Conservation (phyloP, 2,113 vertebrate genomes). For the Eurypyga helias region DNA sequence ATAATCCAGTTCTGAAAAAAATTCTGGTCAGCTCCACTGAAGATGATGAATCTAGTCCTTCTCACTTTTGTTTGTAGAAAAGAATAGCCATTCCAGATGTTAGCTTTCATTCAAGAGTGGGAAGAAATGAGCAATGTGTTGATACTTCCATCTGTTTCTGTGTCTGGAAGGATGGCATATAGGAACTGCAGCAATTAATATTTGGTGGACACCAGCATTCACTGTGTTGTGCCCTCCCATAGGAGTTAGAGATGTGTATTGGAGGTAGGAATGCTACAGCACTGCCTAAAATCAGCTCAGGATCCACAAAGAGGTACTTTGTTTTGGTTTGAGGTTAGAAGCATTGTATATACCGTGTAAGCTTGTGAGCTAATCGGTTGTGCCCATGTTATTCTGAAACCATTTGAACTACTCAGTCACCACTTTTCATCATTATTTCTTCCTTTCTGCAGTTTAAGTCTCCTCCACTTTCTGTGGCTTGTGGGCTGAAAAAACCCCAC, state of each 20-base stretch:
- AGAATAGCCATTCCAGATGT: not conserved
- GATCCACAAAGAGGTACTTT: not conserved
- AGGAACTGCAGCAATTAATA: not conserved
- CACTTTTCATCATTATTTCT: not conserved
- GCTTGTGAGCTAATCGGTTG: not conserved
- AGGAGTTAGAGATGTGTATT: not conserved
- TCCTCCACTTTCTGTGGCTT: not conserved
- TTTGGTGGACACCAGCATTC: not conserved
- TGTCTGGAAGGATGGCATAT: not conserved
- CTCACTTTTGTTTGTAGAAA: not conserved
- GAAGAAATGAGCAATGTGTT: not conserved
- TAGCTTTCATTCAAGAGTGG: not conserved
- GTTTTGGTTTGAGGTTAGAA: not conserved
- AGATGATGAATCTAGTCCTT: not conserved
- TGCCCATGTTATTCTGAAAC: not conserved
- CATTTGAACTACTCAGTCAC: not conserved
- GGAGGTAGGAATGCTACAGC: not conserved
- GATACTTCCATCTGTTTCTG: not conserved
- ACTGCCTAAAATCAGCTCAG: not conserved
- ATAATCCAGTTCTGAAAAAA: not conserved
- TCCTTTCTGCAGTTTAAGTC: not conserved
- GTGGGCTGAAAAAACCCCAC: fast-evolving
- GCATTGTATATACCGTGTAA: not conserved
- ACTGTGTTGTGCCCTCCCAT: not conserved
- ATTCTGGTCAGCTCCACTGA: not conserved